phyloP scores from a whole-genome alignment of 2,888 invertebrate species.

The Pammene aurita region DNA sequence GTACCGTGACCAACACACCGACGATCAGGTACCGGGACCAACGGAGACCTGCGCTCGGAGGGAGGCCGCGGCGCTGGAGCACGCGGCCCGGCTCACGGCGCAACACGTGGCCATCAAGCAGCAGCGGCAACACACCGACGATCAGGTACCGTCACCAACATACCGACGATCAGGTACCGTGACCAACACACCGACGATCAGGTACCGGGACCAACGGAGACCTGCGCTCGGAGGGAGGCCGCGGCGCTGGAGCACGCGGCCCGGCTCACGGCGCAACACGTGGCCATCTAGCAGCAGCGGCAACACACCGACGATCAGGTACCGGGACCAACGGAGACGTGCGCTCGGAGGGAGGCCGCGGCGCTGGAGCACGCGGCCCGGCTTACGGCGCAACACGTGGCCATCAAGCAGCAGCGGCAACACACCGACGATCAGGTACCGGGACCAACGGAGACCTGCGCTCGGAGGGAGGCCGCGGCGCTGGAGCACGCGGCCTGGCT shows the following conservation, averaged over 20 bases:
- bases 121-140: slow-evolving; percentile 49
- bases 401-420: slow-evolving; percentile 46
- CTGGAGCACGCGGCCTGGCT: slow-evolving; percentile 69
- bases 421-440: slow-evolving; percentile 42
- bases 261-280: slow-evolving; percentile 61
- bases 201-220: too few species aligned
- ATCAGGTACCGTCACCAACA: slow-evolving; percentile 66
- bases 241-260: slow-evolving; percentile 68
- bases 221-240: slow-evolving; percentile 59
- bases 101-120: slow-evolving; percentile 55
- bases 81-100: slow-evolving; percentile 69
- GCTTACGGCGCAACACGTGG: slow-evolving; percentile 65
- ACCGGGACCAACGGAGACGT: slow-evolving; percentile 60
- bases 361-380: slow-evolving; percentile 71
- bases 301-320: background rate
- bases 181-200: slow-evolving; percentile 52
- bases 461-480: slow-evolving; percentile 67
- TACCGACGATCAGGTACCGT: too few species aligned
- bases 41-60: slow-evolving; percentile 71
- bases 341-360: slow-evolving; percentile 66
- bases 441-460: slow-evolving; percentile 58
- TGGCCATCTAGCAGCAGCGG: slow-evolving; percentile 58
- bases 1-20: too few species aligned
- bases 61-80: slow-evolving; percentile 71
- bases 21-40: background rate